Evolutionary conservation across 2,113 vertebrate species (phyloP).

Genomic region (Bubalus kerabau): DNA sequence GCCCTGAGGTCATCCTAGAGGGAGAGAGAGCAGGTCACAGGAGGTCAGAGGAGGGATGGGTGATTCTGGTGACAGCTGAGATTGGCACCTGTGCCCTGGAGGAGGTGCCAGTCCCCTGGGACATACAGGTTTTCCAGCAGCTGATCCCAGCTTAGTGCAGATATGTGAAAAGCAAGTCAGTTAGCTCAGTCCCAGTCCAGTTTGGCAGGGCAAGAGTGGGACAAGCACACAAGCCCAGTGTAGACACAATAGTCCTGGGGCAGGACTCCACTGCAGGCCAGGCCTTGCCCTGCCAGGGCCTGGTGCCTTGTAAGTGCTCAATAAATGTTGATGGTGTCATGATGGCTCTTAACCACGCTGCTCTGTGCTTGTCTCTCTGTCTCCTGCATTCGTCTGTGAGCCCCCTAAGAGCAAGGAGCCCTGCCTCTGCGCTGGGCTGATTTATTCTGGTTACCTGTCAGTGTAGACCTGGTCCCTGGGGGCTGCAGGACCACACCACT

Average conservation of each 20-base stretch:
- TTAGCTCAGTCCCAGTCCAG: rapidly evolving
- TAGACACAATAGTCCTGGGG: neutral
- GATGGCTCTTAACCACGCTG: rapidly evolving
- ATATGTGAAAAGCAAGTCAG: rapidly evolving
- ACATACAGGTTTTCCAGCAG: neutral
- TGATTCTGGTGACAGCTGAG: neutral
- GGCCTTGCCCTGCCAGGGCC: neutral
- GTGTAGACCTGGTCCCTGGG: neutral
- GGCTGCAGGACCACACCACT: neutral
- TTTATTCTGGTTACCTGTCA: neutral
- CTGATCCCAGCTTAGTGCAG: neutral
- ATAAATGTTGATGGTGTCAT: rapidly evolving
- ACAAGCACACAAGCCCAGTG: neutral
- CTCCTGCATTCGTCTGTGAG: neutral
- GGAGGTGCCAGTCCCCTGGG: neutral
- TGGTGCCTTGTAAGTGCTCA: neutral
- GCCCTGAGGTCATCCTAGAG: neutral
- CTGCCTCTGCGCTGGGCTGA: rapidly evolving
- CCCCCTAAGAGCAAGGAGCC: neutral
- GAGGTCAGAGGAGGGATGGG: neutral
- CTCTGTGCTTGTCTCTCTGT: neutral
- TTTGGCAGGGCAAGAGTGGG: neutral
- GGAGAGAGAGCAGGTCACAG: neutral
- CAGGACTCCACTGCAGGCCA: neutral
- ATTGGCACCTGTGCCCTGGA: neutral